These are phyloP conservation scores for Gymnarchus niloticus DNA, from an alignment of 2,113 vertebrate species.

Conservation along the genomic window DNA sequence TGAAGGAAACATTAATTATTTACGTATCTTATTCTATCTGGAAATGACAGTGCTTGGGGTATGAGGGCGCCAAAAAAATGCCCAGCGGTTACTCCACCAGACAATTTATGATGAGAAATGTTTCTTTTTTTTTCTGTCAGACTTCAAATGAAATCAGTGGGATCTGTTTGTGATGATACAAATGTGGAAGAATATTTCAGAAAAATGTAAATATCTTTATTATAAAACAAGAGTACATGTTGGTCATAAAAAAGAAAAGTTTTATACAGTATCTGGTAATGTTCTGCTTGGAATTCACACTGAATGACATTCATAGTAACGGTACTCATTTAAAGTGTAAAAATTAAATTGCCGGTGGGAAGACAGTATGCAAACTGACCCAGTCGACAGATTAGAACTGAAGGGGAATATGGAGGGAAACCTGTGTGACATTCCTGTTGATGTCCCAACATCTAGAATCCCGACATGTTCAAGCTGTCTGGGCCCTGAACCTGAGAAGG, in stretches of 20 bases:
- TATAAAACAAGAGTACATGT: neutral
- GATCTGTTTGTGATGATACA: neutral
- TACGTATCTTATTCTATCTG: slow-evolving; percentile 6
- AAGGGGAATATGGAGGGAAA: neutral
- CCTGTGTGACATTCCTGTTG: neutral
- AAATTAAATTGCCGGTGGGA: neutral
- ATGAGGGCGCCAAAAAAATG: neutral
- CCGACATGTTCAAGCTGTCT: neutral
- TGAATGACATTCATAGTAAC: neutral
- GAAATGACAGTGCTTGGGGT: neutral
- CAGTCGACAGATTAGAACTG: neutral
- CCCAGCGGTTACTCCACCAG: neutral
- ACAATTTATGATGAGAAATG: neutral
- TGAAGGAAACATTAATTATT: slow-evolving; percentile 12
- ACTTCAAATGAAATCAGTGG: neutral
- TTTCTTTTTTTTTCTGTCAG: neutral
- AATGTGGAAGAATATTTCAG: neutral
- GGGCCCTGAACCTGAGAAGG: neutral
- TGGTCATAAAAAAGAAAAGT: neutral
- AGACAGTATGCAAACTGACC: neutral
- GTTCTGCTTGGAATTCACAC: neutral
- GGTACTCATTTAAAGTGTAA: neutral
- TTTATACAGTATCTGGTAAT: neutral
- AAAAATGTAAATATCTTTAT: neutral
- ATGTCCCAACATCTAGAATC: neutral